Evolutionary conservation across 2,797 vertebrate genomes (phyloP).

Genomic region (Ceryle rudis): DNA sequence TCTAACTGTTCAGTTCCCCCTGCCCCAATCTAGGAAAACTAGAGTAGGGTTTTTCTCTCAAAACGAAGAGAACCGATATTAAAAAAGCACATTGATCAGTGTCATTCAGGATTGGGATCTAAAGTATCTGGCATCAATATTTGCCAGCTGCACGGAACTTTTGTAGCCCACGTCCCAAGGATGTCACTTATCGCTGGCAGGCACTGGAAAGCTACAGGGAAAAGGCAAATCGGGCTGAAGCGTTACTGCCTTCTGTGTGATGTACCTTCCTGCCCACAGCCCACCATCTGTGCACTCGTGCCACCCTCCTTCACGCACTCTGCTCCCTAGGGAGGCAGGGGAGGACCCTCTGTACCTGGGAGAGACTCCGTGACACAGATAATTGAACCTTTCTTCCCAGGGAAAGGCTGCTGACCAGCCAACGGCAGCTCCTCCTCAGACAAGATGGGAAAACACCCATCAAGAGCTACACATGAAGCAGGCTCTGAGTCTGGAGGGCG

Average conservation of each 20-base stretch:
- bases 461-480: background rate
- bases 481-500: background rate
- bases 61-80: background rate
- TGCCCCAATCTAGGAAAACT: background rate
- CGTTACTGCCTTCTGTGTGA: background rate
- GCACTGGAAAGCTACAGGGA: background rate
- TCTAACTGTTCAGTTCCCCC: background rate
- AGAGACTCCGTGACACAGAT: background rate
- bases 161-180: background rate
- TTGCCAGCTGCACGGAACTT: background rate
- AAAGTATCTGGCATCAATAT: background rate
- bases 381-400: background rate
- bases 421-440: background rate
- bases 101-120: background rate
- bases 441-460: background rate
- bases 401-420: background rate
- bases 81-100: background rate
- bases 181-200: background rate
- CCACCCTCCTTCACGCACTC: background rate
- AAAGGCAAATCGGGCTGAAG: background rate
- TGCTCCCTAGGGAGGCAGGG: background rate
- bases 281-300: background rate
- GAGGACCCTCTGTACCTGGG: background rate
- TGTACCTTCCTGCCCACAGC: background rate
- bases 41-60: background rate